Conservation (phyloP, 2,888 invertebrate genomes). For the Caenorhabditis drosophilae region DNA sequence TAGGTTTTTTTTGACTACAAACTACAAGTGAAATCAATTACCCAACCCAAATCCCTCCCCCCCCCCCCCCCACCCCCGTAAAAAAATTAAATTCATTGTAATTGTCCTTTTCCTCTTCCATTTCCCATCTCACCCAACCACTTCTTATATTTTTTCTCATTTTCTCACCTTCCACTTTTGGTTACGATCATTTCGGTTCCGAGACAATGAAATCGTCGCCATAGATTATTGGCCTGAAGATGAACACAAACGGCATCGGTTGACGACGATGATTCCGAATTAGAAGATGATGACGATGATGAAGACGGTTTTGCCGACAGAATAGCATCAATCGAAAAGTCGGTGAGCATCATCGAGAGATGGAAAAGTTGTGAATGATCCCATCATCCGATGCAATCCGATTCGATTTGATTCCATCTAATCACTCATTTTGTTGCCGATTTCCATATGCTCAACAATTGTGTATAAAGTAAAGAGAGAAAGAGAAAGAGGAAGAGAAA, state of each 20-base stretch:
- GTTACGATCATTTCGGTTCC: slow-evolving; percentile 98
- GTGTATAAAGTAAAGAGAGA: no score
- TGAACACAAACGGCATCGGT: slow-evolving; percentile 9
- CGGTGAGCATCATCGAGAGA: slow-evolving; percentile 2
- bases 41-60: no score
- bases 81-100: no score
- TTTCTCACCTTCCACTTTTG: slow-evolving; percentile 85
- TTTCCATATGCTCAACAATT: neutral
- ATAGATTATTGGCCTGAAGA: slow-evolving; percentile 76
- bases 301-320: slow-evolving; percentile 4
- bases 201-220: slow-evolving; percentile 86
- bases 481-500: no score
- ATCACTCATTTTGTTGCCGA: neutral
- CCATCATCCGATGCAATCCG: neutral
- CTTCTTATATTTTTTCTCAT: no score
- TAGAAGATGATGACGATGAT: neutral
- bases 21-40: no score
- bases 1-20: no score
- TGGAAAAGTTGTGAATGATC: neutral
- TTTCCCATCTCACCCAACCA: no score
- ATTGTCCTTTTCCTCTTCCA: no score
- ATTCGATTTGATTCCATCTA: neutral
- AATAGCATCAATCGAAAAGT: slow-evolving; percentile 33
- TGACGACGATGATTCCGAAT: neutral
- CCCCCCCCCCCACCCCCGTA: no score